Evolutionary conservation across 2,888 invertebrate species (phyloP), one percentile per base, ranked within the genome.

Genomic region (Cryptocephalus moraei): DNA sequence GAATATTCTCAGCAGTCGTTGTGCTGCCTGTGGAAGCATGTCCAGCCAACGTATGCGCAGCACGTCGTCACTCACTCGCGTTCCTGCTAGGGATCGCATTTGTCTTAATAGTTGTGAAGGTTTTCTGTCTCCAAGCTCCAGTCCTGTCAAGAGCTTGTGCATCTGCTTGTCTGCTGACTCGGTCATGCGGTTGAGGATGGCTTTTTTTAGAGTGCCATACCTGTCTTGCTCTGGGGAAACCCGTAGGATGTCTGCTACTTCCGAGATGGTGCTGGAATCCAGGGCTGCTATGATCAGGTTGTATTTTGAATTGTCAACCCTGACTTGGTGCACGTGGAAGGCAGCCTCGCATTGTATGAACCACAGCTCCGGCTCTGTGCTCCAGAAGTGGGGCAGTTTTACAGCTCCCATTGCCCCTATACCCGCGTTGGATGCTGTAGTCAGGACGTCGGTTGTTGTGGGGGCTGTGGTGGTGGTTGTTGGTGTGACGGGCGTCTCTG

Each of bases 41-140:
- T 41, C 41, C 9, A 41, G 41, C 8, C 12, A 41, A 9, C 22
- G 13, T 8, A 41, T 32, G 1, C 50, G 39, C 3, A 54, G 39
- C 4, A 53, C 47, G 9, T 53, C 47, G 9, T 52, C 46, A 32
- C 41, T 43, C 2, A 47, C 49, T 31, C 44, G 39, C 6, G 31
- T 43, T 9, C 46, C 49, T 10, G 49, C 51, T 1, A 51, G 41
- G 8, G 41, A n/a, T 10, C 33, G 39, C 53, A 52, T 49, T 4
- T 52, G 51, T 9, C 53, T 39, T 8, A 47, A 41, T 0, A 53
- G 49, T 13, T 57, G 53, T 8, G 49, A 46, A 8, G 56, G 56
- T 38, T 51, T 56, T 11, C 47, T 41, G 32, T 45, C 46, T 2
- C 54, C 57, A 8, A 58, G 52, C 38, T 53, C 52, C 9, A 53